Conservation (phyloP, 2,888 invertebrate species). For the Ochropacha duplaris region DNA sequence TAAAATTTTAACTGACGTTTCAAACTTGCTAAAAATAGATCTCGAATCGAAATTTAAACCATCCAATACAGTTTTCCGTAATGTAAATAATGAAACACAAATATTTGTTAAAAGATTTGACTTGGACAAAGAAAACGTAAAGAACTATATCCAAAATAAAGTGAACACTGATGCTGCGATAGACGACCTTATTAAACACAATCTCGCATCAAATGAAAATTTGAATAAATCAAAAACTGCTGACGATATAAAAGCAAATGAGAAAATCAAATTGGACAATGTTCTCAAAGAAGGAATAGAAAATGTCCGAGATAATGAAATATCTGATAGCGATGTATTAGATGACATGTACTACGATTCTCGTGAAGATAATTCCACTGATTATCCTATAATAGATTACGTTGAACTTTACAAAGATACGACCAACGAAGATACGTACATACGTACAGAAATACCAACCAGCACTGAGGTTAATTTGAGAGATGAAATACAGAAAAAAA, state of each 20-base stretch:
- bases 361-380: conserved; percentile 56
- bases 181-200: too few species aligned
- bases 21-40: conserved; percentile 45
- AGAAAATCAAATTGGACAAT: conserved; percentile 3
- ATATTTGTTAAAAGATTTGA: conserved; percentile 53
- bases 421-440: conserved; percentile 55
- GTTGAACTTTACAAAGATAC: conserved; percentile 69
- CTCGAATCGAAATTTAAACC: conserved; percentile 31
- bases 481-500: conserved; percentile 7
- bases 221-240: neutral
- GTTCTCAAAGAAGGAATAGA: conserved; percentile 13
- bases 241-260: conserved; percentile 10
- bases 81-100: conserved; percentile 45
- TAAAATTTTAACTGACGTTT: conserved; percentile 41
- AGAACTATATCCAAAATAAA: conserved; percentile 13
- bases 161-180: neutral
- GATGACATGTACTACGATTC: conserved; percentile 36
- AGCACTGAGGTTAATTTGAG: neutral
- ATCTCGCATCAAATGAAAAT: neutral
- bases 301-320: conserved; percentile 40
- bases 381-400: conserved; percentile 67
- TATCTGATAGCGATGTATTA: conserved; percentile 30
- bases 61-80: conserved; percentile 26
- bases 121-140: conserved; percentile 31
- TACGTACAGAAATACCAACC: conserved; percentile 29